Evolutionary conservation across 2,888 invertebrate species (phyloP).

Genomic region (Heliconius cydno): DNA sequence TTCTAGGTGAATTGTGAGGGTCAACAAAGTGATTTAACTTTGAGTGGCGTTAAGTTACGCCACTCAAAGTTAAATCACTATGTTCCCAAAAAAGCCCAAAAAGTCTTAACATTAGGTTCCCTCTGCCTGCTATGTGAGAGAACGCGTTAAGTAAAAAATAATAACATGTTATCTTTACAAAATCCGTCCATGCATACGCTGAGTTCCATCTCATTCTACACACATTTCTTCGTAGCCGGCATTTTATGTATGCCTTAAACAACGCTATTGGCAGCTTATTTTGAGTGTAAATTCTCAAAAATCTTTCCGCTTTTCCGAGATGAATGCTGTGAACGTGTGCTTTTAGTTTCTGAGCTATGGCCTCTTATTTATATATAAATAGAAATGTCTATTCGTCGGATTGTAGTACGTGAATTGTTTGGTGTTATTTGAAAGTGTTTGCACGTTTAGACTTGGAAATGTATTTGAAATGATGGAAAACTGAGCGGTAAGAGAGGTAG

Average conservation of each 20-base stretch:
- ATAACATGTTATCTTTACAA: not conserved
- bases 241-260: conserved; percentile 42
- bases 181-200: conserved; percentile 16
- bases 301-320: conserved; percentile 18
- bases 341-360: not conserved
- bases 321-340: conserved; percentile 21
- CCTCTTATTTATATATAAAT: conserved; percentile 16
- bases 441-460: not conserved
- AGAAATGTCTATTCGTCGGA: conserved; percentile 18
- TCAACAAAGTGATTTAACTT: too few relatives aligned
- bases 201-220: conserved; percentile 10
- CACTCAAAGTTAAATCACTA: too few relatives aligned
- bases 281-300: conserved; percentile 23
- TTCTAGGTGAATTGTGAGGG: too few relatives aligned
- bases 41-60: too few relatives aligned
- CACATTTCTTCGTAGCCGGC: conserved; percentile 38
- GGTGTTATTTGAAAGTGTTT: not conserved
- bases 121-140: not conserved
- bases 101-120: not conserved
- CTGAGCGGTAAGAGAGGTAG: too few relatives aligned
- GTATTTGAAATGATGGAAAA: too few relatives aligned
- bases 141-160: not conserved
- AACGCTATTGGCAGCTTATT: conserved; percentile 43
- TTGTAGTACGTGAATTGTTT: conserved; percentile 2
- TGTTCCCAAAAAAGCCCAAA: too few relatives aligned